phyloP scores from a whole-genome alignment of 2,888 invertebrate genomes.

The Eupithecia dodoneata region DNA sequence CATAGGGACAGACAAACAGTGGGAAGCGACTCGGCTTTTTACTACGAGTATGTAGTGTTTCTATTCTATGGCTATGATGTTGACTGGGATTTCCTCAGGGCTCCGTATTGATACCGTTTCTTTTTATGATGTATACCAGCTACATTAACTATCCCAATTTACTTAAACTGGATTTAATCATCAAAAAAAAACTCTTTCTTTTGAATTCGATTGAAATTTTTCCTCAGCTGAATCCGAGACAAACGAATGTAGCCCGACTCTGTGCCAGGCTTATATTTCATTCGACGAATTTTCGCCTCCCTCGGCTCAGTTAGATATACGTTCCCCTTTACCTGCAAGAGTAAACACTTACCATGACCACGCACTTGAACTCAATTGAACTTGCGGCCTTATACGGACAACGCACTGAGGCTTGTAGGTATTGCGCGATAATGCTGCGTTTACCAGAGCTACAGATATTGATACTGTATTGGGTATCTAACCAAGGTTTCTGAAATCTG shows the following conservation, averaged over 20 bases:
- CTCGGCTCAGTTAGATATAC: neutral
- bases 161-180: neutral
- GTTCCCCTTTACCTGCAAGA: conserved; percentile 1
- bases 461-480: neutral
- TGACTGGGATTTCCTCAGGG: neutral
- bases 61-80: neutral
- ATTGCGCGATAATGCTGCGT: neutral
- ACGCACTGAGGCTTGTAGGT: conserved; percentile 9
- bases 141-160: neutral
- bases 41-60: too few species aligned
- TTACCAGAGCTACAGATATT: neutral
- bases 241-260: too few species aligned
- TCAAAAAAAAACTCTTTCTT: neutral
- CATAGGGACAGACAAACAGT: too few species aligned
- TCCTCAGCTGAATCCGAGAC: too few species aligned
- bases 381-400: conserved; percentile 16
- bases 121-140: neutral
- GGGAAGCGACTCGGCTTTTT: too few species aligned
- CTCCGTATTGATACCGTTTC: neutral
- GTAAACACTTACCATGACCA: conserved; percentile 4
- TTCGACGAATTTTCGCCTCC: neutral
- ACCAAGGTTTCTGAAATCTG: too few species aligned
- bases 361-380: conserved; percentile 21
- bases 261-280: neutral
- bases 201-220: neutral